Evolutionary conservation across 2,797 vertebrate genomes (phyloP).

Genomic region (Micropoecilia bifurca): DNA sequence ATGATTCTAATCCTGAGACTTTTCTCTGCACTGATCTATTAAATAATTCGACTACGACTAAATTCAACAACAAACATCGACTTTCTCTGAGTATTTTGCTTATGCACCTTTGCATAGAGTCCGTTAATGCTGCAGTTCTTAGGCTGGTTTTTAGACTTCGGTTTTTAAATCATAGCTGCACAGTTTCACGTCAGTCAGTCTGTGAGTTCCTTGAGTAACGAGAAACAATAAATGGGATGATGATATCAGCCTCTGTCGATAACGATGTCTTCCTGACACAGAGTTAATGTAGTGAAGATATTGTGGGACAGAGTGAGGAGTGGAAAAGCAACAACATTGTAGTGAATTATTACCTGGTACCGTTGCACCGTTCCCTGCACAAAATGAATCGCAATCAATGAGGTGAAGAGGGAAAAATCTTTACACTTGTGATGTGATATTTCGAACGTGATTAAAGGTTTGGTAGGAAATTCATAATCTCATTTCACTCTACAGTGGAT

Average conservation of each 20-base stretch:
- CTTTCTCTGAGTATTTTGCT: slow-evolving; percentile 20
- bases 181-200: slow-evolving; percentile 34
- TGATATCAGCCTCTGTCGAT: slow-evolving; percentile 19
- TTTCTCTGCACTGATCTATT: slow-evolving; percentile 19
- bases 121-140: slow-evolving; percentile 24
- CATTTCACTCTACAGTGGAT: slow-evolving; percentile 16
- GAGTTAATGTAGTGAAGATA: slow-evolving; percentile 15
- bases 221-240: slow-evolving; percentile 19
- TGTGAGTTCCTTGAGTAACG: slow-evolving; percentile 36
- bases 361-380: slow-evolving; percentile 63
- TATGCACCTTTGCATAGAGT: slow-evolving; percentile 62
- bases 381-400: not conserved
- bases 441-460: not conserved
- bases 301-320: slow-evolving; percentile 17
- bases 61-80: slow-evolving; percentile 28
- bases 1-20: slow-evolving; percentile 10
- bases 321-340: slow-evolving; percentile 39
- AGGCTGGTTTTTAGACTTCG: slow-evolving; percentile 20
- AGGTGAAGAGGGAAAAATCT: not conserved
- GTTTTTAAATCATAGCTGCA: slow-evolving; percentile 18
- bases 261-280: slow-evolving; percentile 11
- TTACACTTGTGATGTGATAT: not conserved
- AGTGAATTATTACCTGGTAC: slow-evolving; percentile 32
- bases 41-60: slow-evolving; percentile 40
- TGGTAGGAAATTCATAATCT: slow-evolving; percentile 24